A percentile compares a stretch with the other conserved stretches of the same genome.
phyloP scores from a whole-genome alignment of 2,113 vertebrate genomes.

The Chaetops frenatus region DNA sequence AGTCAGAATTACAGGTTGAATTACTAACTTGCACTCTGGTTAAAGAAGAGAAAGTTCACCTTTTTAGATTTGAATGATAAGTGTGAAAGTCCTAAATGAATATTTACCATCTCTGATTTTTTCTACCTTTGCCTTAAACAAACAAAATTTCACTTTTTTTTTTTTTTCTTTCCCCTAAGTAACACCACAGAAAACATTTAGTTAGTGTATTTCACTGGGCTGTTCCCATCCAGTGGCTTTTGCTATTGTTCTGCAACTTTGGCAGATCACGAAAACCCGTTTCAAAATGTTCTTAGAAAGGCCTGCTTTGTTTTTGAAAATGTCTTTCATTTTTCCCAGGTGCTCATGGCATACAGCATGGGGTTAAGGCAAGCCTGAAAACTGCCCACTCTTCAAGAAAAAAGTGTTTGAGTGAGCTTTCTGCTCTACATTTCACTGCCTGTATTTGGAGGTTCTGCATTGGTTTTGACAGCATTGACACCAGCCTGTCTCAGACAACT shows the following conservation, averaged over 20 bases:
- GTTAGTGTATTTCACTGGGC: background rate
- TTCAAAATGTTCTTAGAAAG: background rate
- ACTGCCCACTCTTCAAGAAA: background rate
- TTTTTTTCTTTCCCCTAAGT: background rate
- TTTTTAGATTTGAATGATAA: background rate
- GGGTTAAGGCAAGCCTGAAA: conserved; percentile 6
- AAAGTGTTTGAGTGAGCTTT: background rate
- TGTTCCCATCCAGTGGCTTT: background rate
- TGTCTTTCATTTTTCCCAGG: background rate
- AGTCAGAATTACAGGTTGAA: background rate
- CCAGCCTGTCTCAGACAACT: background rate
- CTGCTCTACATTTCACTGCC: background rate
- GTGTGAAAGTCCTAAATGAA: background rate
- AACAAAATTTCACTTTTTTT: background rate
- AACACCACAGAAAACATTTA: background rate
- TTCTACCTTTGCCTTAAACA: background rate
- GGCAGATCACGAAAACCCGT: background rate
- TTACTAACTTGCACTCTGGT: background rate
- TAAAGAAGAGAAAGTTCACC: background rate
- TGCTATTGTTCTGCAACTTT: background rate
- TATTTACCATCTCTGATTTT: background rate
- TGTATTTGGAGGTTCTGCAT: background rate
- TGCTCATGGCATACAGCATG: background rate
- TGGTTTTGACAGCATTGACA: conserved; percentile 25
- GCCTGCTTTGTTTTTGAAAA: background rate